Evolutionary conservation across 2,113 vertebrate genomes (phyloP).

Genomic region (Sylvia atricapilla): DNA sequence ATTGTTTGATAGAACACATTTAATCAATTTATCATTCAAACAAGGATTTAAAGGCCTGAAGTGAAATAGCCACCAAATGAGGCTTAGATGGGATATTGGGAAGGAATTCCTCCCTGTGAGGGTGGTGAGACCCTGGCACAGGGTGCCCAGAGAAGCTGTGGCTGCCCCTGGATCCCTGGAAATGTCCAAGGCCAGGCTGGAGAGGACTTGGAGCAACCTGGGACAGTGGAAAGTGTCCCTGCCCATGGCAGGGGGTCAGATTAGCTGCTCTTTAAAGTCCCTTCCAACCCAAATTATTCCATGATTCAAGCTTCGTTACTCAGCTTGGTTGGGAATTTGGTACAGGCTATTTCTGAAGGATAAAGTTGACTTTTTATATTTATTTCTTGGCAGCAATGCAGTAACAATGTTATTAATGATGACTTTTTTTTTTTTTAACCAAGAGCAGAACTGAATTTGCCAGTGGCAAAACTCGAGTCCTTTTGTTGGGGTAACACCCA

Average conservation of each 20-base stretch:
- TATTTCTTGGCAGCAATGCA: neutral
- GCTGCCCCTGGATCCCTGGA: neutral
- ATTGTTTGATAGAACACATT: neutral
- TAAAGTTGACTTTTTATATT: neutral
- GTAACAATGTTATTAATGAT: neutral
- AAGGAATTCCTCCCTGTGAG: neutral
- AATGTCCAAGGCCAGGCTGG: neutral
- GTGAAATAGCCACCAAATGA: neutral
- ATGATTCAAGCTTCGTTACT: neutral
- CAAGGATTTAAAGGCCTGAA: neutral
- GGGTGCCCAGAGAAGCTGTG: neutral
- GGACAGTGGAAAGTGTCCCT: accelerated
- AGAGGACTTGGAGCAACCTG: accelerated
- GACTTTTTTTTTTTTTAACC: neutral
- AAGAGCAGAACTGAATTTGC: neutral
- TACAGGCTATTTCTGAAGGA: neutral
- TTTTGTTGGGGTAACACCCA: neutral
- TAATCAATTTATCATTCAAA: neutral
- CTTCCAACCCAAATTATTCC: neutral
- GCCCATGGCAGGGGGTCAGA: accelerated
- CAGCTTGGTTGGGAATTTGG: accelerated
- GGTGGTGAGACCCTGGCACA: too few relatives aligned
- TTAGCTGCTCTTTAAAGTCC: neutral
- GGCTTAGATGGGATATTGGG: neutral
- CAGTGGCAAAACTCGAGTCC: neutral